Conservation (phyloP, 2,888 invertebrate species). For the Steinernema hermaphroditum region DNA sequence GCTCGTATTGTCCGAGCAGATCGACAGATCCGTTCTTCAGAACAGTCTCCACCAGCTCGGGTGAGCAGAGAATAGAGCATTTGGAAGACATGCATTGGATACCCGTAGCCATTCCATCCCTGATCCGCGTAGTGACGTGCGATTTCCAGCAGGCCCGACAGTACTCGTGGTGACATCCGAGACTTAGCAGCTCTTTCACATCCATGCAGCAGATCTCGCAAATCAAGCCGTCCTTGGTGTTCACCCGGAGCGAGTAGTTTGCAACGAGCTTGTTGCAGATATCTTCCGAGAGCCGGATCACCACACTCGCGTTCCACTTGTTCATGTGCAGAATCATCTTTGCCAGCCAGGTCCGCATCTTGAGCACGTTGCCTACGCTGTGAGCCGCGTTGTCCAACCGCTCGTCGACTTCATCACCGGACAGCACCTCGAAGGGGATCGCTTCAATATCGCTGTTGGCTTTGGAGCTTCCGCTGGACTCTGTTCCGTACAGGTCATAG, state of each 20-base stretch:
- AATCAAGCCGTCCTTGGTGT: slow-evolving; percentile 35
- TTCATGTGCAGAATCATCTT: slow-evolving; percentile 79
- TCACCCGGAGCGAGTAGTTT: slow-evolving; percentile 12
- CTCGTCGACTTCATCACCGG: slow-evolving; percentile 33
- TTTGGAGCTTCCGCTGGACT: slow-evolving; percentile 25
- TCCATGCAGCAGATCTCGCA: slow-evolving; percentile 79
- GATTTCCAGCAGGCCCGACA: slow-evolving; percentile 94
- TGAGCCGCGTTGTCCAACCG: slow-evolving; percentile 24
- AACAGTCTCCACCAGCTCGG: slow-evolving; percentile 38
- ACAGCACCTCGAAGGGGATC: slow-evolving; percentile 33
- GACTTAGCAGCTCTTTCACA: slow-evolving; percentile 39
- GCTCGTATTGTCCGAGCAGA: slow-evolving; percentile 13
- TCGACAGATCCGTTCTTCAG: slow-evolving; percentile 37
- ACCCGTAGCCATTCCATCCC: slow-evolving; percentile 71
- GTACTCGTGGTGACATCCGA: slow-evolving; percentile 75
- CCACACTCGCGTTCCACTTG: slow-evolving; percentile 83
- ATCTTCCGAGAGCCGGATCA: slow-evolving; percentile 66
- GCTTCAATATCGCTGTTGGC: background rate
- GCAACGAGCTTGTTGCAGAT: slow-evolving; percentile 2
- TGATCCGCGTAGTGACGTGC: slow-evolving; percentile 94
- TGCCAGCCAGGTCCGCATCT: slow-evolving; percentile 61
- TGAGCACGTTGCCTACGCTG: slow-evolving; percentile 76
- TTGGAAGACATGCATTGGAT: slow-evolving; percentile 96
- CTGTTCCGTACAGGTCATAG: slow-evolving; percentile 34
- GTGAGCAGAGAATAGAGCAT: slow-evolving; percentile 87